phyloP scores from a whole-genome alignment of 2,797 vertebrate genomes.

The Myotis planiceps region DNA sequence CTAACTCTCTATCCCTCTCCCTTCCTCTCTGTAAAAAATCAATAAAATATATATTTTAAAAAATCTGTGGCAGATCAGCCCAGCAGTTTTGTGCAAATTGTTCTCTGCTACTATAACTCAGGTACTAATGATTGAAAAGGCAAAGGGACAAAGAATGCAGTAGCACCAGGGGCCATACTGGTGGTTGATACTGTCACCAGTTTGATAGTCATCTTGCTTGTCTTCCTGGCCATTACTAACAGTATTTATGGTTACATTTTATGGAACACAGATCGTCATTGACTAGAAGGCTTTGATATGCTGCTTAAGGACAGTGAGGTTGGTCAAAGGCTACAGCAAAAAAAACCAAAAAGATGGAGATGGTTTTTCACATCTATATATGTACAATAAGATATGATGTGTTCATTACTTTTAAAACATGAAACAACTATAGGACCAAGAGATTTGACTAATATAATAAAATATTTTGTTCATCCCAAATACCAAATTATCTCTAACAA shows the following conservation, averaged over 20 bases:
- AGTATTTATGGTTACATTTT: neutral
- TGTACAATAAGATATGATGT: neutral
- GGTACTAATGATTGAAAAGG: neutral
- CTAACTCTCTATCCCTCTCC: too few relatives aligned
- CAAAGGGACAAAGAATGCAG: neutral
- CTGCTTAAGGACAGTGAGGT: neutral
- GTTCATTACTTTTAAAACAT: neutral
- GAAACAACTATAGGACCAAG: neutral
- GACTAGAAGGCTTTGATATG: neutral
- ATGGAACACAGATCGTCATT: neutral
- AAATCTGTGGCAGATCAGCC: neutral
- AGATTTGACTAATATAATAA: neutral
- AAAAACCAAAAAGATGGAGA: neutral
- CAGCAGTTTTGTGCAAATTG: neutral
- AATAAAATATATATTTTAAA: neutral
- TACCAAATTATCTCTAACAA: neutral
- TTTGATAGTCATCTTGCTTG: neutral
- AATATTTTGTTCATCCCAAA: neutral
- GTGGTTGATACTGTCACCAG: neutral
- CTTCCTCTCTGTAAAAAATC: too few relatives aligned
- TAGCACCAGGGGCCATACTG: neutral
- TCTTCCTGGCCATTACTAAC: neutral
- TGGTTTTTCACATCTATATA: neutral
- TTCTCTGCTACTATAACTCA: neutral
- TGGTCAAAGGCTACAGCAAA: neutral